phyloP scores from a whole-genome alignment of 1,140 invertebrate species.

The Heliconius hermathena region DNA sequence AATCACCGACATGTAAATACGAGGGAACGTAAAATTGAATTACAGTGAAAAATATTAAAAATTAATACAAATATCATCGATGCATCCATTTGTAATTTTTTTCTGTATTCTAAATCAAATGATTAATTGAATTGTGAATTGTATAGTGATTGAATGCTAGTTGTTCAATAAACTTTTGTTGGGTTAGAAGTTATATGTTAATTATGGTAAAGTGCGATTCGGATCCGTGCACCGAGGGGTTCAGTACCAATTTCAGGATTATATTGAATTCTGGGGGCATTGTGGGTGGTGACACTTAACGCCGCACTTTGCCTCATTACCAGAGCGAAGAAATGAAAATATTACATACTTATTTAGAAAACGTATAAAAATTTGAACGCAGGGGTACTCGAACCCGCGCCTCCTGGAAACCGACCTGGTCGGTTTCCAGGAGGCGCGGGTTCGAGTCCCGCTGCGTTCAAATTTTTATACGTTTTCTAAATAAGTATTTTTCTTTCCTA shows the following conservation, averaged over 20 bases:
- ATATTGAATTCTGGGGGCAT: not conserved
- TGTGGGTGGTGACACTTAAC: not conserved
- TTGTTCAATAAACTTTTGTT: not conserved
- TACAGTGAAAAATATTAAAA: not conserved
- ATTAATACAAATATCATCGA: not conserved
- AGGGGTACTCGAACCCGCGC: too few species aligned
- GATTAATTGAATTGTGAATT: not conserved
- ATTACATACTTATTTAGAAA: too few species aligned
- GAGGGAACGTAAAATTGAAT: slow-evolving; percentile 18
- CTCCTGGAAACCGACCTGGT: too few species aligned
- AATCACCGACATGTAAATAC: slow-evolving; percentile 22
- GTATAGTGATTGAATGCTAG: not conserved
- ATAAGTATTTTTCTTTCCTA: too few species aligned
- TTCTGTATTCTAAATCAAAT: not conserved
- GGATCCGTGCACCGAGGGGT: too few species aligned
- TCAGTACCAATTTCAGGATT: too few species aligned
- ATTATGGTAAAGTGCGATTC: too few species aligned
- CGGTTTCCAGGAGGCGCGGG: too few species aligned
- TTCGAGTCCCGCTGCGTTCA: too few species aligned
- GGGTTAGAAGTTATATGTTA: not conserved
- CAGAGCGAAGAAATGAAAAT: not conserved
- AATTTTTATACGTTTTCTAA: too few species aligned
- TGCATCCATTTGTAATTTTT: too few species aligned
- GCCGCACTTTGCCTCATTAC: not conserved
- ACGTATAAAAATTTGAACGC: too few species aligned